Conservation (phyloP, 2,797 vertebrate genomes). For the Gymnoscopelus braueri region DNA sequence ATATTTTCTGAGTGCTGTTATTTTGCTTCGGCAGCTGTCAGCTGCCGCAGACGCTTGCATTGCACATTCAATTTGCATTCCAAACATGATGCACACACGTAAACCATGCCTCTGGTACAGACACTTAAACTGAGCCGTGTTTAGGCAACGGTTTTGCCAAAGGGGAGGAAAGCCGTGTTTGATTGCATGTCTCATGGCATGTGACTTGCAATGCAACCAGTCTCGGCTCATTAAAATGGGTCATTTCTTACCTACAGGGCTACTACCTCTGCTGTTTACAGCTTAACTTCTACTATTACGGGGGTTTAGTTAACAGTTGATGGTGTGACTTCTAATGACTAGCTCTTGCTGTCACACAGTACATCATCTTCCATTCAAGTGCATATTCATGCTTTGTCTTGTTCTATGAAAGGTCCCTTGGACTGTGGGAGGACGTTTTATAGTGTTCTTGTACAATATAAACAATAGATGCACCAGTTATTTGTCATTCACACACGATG, state of each 20-base stretch:
- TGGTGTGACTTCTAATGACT: not conserved
- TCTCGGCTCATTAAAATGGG: not conserved
- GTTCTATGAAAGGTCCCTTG: not conserved
- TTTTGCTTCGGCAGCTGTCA: constrained; percentile 53
- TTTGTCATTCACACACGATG: not conserved
- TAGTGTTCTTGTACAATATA: constrained; percentile 1
- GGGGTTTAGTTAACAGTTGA: not conserved
- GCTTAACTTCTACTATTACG: not conserved
- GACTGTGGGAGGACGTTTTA: not conserved
- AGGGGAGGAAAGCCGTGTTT: not conserved
- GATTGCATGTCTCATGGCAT: not conserved
- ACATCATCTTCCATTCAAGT: not conserved
- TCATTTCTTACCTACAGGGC: not conserved
- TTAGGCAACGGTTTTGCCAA: not conserved
- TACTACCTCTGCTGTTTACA: not conserved
- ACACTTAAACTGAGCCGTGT: not conserved
- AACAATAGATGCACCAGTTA: not conserved
- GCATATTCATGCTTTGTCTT: not conserved
- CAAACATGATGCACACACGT: not conserved
- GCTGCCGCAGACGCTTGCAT: constrained; percentile 13
- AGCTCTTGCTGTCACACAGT: not conserved
- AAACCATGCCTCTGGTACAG: not conserved
- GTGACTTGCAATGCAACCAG: not conserved
- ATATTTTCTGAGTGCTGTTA: constrained; percentile 77
- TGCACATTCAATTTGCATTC: constrained; percentile 3